Percentiles rank a stretch among this genome's conserved stretches.
Conservation (phyloP, 2,888 invertebrate species). For the Drosophila neutralis region DNA sequence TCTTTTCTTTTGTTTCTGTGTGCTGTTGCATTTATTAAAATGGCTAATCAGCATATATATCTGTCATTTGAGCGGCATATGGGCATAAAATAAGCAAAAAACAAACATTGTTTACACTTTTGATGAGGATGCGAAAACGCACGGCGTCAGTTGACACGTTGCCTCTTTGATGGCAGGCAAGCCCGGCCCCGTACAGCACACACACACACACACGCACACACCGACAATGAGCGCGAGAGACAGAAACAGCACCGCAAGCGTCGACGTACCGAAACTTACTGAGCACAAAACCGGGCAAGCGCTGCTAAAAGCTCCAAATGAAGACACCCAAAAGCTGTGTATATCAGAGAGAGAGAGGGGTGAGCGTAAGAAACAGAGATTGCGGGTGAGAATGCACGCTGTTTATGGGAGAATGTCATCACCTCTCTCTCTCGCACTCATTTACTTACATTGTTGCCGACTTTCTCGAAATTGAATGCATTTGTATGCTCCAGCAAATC, state of each 20-base stretch:
- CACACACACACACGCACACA: slow-evolving; percentile 28
- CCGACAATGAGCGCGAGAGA: neutral
- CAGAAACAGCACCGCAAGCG: slow-evolving; percentile 52
- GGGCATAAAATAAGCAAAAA: slow-evolving; percentile 50
- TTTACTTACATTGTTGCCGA: slow-evolving; percentile 49
- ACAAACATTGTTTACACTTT: slow-evolving; percentile 72
- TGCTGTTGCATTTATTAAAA: slow-evolving; percentile 54
- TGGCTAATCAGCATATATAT: slow-evolving; percentile 48
- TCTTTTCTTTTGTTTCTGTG: slow-evolving; percentile 13
- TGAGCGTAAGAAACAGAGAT: slow-evolving; percentile 13
- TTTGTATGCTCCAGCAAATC: slow-evolving; percentile 88
- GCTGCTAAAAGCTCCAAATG: slow-evolving; percentile 53
- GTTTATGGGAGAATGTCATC: slow-evolving; percentile 16
- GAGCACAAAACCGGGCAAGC: slow-evolving; percentile 27
- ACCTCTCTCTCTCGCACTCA: neutral
- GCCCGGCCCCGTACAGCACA: slow-evolving; percentile 46
- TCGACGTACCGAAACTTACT: slow-evolving; percentile 59
- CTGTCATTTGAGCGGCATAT: slow-evolving; percentile 20
- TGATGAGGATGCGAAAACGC: slow-evolving; percentile 35
- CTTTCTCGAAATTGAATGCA: slow-evolving; percentile 85
- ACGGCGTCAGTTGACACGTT: slow-evolving; percentile 70
- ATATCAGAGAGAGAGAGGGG: slow-evolving; percentile 11
- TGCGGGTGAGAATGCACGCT: slow-evolving; percentile 23
- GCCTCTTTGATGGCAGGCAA: slow-evolving; percentile 67
- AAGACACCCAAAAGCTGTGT: slow-evolving; percentile 36